These are phyloP conservation scores for Parochlus steinenii DNA, from an alignment of 2,888 invertebrate genomes.

Conservation along the genomic window DNA sequence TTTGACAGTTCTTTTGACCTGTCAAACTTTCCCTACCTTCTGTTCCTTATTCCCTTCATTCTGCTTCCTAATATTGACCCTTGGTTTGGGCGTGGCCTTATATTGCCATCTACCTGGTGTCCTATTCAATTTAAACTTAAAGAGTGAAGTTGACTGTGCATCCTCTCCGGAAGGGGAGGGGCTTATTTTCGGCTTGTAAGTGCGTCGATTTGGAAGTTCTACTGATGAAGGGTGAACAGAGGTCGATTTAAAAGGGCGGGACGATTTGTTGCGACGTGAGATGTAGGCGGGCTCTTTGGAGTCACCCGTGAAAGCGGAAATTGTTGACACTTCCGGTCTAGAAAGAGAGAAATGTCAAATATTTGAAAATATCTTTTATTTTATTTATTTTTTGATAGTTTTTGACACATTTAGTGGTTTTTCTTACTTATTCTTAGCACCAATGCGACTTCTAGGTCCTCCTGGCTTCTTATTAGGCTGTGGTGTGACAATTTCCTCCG, in stretches of 20 bases:
- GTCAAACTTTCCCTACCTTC: constrained; percentile 20
- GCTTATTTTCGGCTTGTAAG: constrained; percentile 52
- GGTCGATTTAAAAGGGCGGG: too few species aligned
- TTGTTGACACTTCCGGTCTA: constrained; percentile 42
- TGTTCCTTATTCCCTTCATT: constrained; percentile 37
- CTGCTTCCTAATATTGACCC: constrained; percentile 61
- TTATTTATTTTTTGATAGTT: too few species aligned
- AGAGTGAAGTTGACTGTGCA: constrained; percentile 42
- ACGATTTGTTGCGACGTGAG: constrained; percentile 36
- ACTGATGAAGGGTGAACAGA: constrained; percentile 23
- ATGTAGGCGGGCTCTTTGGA: constrained; percentile 31
- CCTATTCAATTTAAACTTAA: constrained; percentile 67
- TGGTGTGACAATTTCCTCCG: constrained; percentile 12
- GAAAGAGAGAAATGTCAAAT: constrained; percentile 21
- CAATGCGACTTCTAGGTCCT: constrained; percentile 2
- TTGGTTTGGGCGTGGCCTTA: constrained; percentile 75
- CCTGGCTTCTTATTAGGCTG: constrained; percentile 2
- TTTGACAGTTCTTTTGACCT: constrained; percentile 19
- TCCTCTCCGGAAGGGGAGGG: constrained; percentile 32
- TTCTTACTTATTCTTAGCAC: constrained; percentile 9
- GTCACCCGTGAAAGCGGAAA: constrained; percentile 46
- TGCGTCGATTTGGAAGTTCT: constrained; percentile 34
- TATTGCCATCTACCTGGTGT: constrained; percentile 81
- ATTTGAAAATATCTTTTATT: too few species aligned
- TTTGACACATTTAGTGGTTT: constrained; percentile 15